These are phyloP conservation scores for Lutjanus argentimaculatus DNA, from an alignment of 2,797 vertebrate species.

Conservation along the genomic window DNA sequence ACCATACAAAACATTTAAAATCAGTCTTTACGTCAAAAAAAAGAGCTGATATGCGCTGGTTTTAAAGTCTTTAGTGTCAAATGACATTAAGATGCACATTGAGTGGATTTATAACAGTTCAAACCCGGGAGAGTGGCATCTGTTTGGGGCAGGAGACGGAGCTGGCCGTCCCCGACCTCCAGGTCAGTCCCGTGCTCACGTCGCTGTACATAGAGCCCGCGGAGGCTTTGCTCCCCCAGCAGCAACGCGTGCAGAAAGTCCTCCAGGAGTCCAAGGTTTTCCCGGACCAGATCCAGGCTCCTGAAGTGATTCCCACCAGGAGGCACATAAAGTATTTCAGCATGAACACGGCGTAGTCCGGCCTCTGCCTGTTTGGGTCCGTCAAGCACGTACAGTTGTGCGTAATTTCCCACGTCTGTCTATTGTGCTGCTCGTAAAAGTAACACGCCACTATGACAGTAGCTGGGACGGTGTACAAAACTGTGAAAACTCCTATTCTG, in stretches of 20 bases:
- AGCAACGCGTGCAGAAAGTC: conserved; percentile 93
- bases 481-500: conserved; percentile 93
- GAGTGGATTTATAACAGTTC: conserved; percentile 30
- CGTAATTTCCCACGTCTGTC: conserved; percentile 92
- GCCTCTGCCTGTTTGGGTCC: conserved; percentile 86
- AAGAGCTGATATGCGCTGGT: conserved; percentile 37
- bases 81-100: conserved; percentile 8
- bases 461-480: conserved; percentile 93
- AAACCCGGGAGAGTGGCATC: conserved; percentile 96
- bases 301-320: conserved; percentile 95
- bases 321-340: conserved; percentile 98
- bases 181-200: conserved; percentile 93
- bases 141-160: conserved; percentile 93
- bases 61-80: conserved; percentile 42
- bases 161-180: conserved; percentile 94
- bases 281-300: conserved; percentile 96
- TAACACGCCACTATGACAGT: conserved; percentile 94
- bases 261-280: conserved; percentile 96
- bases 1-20: neutral
- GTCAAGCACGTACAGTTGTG: conserved; percentile 91
- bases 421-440: conserved; percentile 95
- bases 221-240: conserved; percentile 92
- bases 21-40: conserved; percentile 6
- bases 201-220: conserved; percentile 93
- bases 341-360: conserved; percentile 96